These are phyloP conservation scores for Atherinosoma microstoma DNA, from an alignment of 2,797 vertebrate species.

Conservation along the genomic window DNA sequence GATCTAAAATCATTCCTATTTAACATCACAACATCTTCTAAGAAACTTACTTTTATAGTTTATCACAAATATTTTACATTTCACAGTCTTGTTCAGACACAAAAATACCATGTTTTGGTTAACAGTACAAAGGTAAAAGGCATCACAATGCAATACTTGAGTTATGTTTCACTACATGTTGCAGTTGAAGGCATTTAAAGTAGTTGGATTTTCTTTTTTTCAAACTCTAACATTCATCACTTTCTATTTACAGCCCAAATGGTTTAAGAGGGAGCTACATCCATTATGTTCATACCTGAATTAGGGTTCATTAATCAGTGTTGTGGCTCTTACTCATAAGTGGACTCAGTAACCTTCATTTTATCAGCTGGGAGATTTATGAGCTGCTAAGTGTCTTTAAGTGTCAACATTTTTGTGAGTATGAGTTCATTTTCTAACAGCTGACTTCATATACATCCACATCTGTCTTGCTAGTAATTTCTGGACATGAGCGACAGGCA, in stretches of 20 bases:
- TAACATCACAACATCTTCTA: constrained; percentile 13
- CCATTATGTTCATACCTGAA: constrained; percentile 17
- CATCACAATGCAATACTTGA: constrained; percentile 48
- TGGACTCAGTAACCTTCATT: not conserved
- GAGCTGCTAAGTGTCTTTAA: constrained; percentile 5
- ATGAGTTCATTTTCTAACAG: constrained; percentile 55
- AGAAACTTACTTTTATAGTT: constrained; percentile 2
- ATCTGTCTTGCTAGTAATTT: constrained; percentile 59
- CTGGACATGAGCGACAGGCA: constrained; percentile 56
- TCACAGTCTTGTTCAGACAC: constrained; percentile 60
- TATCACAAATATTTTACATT: constrained; percentile 37
- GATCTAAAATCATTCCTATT: constrained; percentile 12
- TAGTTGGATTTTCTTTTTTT: constrained; percentile 33
- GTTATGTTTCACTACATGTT: constrained; percentile 35
- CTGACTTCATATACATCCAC: constrained; percentile 76
- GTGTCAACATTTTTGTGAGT: not conserved
- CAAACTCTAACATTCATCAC: not conserved
- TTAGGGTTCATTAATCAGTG: constrained; percentile 7
- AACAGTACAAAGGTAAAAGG: constrained; percentile 63
- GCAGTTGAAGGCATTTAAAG: constrained; percentile 57
- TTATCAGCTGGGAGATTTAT: constrained; percentile 21
- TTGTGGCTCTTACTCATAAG: constrained; percentile 3
- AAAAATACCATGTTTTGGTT: constrained; percentile 11
- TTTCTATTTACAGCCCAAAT: constrained; percentile 18
- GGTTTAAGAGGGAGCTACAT: constrained; percentile 11